These are phyloP conservation scores for Aphelocoma californica DNA, from an alignment of 2,797 vertebrate genomes.

Conservation along the genomic window DNA sequence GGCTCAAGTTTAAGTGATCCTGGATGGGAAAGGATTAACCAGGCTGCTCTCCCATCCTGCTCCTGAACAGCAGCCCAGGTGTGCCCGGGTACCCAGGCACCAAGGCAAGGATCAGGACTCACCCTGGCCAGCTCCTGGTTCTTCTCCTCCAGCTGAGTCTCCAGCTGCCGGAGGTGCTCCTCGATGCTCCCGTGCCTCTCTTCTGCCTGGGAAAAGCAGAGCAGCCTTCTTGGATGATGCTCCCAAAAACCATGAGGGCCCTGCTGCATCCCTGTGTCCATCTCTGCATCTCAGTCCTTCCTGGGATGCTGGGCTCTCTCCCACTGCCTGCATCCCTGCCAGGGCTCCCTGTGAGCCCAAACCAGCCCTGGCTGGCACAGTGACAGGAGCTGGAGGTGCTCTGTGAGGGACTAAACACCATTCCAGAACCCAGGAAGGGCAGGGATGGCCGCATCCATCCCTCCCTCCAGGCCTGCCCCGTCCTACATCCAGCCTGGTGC, in stretches of 20 bases:
- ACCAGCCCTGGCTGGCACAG: not conserved
- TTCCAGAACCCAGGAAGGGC: not conserved
- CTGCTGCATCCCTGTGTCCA: not conserved
- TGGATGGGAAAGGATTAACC: not conserved
- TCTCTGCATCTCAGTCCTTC: not conserved
- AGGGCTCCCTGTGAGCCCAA: not conserved
- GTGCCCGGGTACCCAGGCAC: not conserved
- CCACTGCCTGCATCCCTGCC: not conserved
- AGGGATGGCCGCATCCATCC: accelerated
- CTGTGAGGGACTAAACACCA: not conserved
- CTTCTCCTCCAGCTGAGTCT: conserved; percentile 94
- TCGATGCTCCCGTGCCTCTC: conserved; percentile 92
- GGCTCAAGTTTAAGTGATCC: not conserved
- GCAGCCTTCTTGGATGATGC: not conserved
- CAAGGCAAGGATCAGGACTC: conserved; percentile 4
- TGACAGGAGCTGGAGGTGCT: not conserved
- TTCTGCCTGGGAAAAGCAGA: conserved; percentile 83
- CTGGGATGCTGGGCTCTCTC: not conserved
- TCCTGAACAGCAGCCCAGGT: not conserved
- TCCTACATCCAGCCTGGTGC: not conserved
- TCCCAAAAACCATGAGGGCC: not conserved
- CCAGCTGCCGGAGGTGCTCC: conserved; percentile 91
- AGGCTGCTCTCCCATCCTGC: not conserved
- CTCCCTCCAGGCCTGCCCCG: not conserved
- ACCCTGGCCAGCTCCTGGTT: conserved; percentile 95